A percentile compares a stretch with the other conserved stretches of the same genome.
Evolutionary conservation across 2,113 vertebrate species (phyloP).

Genomic region (Himantopus leucocephalus): DNA sequence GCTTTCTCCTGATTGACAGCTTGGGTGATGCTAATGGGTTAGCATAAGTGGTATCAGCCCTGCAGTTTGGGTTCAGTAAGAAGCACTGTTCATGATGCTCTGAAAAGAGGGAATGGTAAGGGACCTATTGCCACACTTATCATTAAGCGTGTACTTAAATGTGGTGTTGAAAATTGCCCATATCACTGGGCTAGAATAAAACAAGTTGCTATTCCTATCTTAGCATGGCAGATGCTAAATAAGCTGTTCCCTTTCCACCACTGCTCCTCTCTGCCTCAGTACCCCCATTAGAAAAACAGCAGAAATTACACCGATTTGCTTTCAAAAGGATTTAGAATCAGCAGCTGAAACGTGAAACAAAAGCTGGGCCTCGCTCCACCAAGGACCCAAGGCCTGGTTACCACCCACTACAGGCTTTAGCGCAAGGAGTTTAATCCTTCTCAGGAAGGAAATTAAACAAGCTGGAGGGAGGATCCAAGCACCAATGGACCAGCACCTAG

Average conservation of each 20-base stretch:
- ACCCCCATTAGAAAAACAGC: background rate
- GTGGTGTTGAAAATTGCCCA: background rate
- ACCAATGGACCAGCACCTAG: background rate
- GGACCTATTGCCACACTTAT: background rate
- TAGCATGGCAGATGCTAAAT: background rate
- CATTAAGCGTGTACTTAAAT: background rate
- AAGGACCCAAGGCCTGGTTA: background rate
- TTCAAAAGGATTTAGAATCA: background rate
- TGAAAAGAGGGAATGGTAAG: background rate
- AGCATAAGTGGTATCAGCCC: background rate
- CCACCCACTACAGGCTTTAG: background rate
- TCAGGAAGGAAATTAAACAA: background rate
- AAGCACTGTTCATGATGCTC: background rate
- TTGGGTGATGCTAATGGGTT: background rate
- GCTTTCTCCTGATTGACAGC: background rate
- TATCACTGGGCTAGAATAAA: background rate
- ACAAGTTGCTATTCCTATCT: background rate
- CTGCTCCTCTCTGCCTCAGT: background rate
- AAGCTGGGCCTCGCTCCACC: background rate
- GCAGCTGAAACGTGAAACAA: background rate
- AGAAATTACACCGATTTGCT: background rate
- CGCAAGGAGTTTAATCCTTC: background rate
- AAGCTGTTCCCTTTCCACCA: background rate
- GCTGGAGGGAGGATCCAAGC: background rate
- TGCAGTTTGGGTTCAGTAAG: background rate